Evolutionary conservation across 1,140 invertebrate species (phyloP).

Genomic region (Calosoma granatense): DNA sequence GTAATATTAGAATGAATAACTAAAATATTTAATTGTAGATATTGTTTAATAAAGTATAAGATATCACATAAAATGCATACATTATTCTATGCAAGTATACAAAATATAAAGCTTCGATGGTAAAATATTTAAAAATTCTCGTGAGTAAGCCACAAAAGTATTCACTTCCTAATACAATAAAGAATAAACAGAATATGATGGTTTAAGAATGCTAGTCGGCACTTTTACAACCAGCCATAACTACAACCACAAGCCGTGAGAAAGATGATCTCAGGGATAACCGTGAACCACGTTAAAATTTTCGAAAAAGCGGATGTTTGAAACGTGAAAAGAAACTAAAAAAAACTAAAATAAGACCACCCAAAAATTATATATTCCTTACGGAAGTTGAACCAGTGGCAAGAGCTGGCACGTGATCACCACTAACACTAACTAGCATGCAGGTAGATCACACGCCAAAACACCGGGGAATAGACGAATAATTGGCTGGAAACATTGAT

Average conservation of each 20-base stretch:
- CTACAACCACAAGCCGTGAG: neutral
- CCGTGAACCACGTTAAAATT: neutral
- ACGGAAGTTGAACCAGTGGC: neutral
- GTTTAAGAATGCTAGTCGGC: no score
- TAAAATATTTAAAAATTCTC: no score
- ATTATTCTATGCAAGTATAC: no score
- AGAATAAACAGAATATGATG: no score
- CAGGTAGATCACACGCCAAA: constrained; percentile 1
- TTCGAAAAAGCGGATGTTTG: neutral
- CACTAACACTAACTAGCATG: neutral
- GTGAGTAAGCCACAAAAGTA: no score
- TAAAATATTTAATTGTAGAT: no score
- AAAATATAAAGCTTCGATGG: no score
- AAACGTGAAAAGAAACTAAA: constrained; percentile 1
- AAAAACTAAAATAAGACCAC: neutral
- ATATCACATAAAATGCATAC: no score
- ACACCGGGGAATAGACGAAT: neutral
- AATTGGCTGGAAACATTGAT: neutral
- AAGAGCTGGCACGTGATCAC: neutral
- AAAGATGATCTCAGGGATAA: neutral
- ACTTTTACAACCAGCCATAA: neutral
- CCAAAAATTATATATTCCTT: constrained; percentile 7
- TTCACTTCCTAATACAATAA: no score
- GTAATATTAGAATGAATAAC: no score
- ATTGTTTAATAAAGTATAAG: no score